A percentile compares a stretch with the other conserved stretches of the same genome.
Conservation (phyloP, 1,140 invertebrate genomes). For the Listronotus oregonensis region DNA sequence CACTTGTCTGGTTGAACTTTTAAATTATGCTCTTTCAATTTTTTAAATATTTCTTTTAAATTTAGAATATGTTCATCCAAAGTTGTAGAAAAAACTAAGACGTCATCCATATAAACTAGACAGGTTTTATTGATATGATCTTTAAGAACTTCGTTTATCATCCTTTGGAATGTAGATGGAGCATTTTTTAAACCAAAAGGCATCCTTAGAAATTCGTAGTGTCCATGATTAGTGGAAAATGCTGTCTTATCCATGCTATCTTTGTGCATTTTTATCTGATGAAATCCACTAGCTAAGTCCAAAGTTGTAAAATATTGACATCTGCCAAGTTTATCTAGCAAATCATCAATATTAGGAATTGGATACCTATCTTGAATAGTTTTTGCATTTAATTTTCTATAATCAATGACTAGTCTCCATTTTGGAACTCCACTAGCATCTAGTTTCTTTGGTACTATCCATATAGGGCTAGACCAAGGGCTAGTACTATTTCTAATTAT, state of each 20-base stretch:
- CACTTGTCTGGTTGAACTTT: conserved; percentile 26
- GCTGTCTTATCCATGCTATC: conserved; percentile 54
- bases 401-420: conserved; percentile 47
- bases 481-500: conserved; percentile 27
- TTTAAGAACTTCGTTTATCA: conserved; percentile 48
- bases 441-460: conserved; percentile 24
- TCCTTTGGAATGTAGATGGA: conserved; percentile 42
- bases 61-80: conserved; percentile 40
- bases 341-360: conserved; percentile 56
- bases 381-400: conserved; percentile 53
- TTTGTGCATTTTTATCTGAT: conserved; percentile 18
- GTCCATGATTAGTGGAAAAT: conserved; percentile 37
- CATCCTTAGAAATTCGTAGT: conserved; percentile 53
- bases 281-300: conserved; percentile 47
- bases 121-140: conserved; percentile 37
- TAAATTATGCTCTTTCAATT: not conserved
- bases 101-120: conserved; percentile 53
- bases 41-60: conserved; percentile 34
- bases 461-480: conserved; percentile 11
- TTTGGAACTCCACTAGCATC: conserved; percentile 12
- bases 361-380: conserved; percentile 58
- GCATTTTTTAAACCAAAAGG: conserved; percentile 39
- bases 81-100: conserved; percentile 35
- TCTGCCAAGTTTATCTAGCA: conserved; percentile 48
- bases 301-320: conserved; percentile 53